Evolutionary conservation across 1,140 invertebrate species (phyloP), one percentile per base, ranked within the genome.

Genomic region (Atta cephalotes): DNA sequence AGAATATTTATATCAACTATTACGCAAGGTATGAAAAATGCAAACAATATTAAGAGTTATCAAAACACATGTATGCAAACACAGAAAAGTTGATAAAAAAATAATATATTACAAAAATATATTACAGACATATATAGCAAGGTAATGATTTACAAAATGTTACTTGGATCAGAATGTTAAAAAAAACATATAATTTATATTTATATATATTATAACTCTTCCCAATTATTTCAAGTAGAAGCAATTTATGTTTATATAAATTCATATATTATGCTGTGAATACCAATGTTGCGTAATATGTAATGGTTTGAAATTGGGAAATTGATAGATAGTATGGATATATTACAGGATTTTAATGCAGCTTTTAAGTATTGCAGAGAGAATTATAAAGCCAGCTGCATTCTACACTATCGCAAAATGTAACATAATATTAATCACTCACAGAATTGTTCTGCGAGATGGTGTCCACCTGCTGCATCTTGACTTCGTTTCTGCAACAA

Each of bases 381-480:
- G 35, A 85, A 87, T 92, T 91, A 92, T 84, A 89, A 92, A 87
- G 88, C 92, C 89, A 90, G 85, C 87, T 90, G 77, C 85, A 86
- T 91, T 80, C 58, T 78, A 74, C 35, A 74, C 79, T 89, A 49
- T 49, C 58, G 35, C 25, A 68, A 45, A 72, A 58, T 49, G 16
- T 53, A 16, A 56, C 10, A 45, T 35, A 71, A 45, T 18, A 53
- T 76, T n/a, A 71, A 56, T 45, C 89, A 95, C 95, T 96, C 92
- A 96, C 96, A 87, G 96, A 95, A 92, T 96, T 96, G 92, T 96
- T 96, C 94, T 96, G 95, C 86, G 94, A 95, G 87, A 96, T 94
- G 84, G 95, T 94, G 88, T 96, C 96, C 92, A 96, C 96, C 95
- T 96, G 96, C 95, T 96, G 96, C 96, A 96, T 96, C 90, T 95